Base-by-base conservation (phyloP, 2,113 vertebrate species). In the Myrmecophaga tridactyla region DNA sequence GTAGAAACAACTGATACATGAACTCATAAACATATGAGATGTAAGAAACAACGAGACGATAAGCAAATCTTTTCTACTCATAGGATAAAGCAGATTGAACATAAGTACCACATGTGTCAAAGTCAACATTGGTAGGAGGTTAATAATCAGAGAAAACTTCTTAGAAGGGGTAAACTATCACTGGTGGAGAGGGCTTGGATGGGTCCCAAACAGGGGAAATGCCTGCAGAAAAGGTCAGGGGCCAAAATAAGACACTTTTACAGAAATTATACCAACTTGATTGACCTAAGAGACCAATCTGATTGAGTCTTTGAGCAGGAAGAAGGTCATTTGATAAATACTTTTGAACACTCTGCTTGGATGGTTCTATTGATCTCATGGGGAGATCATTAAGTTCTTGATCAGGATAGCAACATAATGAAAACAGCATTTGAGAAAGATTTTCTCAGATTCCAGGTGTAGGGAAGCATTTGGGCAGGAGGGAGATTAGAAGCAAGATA, bases 21-120 rank as follows among this genome's bases (percentile, higher is more conserved):
- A n/a, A n/a, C n/a, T n/a, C n/a, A n/a, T n/a, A n/a, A n/a, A n/a
- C n/a, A n/a, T n/a, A n/a, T n/a, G 29, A 36, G 41, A 60, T 90
- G 34, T 81, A 90, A 86, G 67, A 95, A 94, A 77, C 31, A 96
- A 65, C 36, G 29, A 85, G 41, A 46, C 34, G 92, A 70, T 86
- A 82, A 83, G 48, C 17, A 62, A 65, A 51, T 94, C n/a, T 41
- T 92, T 97, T 70, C 90, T 81, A 83, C 60, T 90, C 21, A 70
- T 76, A 67, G 48, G 67, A 62, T 89, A 76, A n/a, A 92, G 73
- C 36, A 78, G 75, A 85, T 11, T 72, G 46, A 87, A 77, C 46
- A 18, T 65, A 95, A 34, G 27, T 46, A 63, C 67, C 92, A 56
- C 56, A 25, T 51, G 94, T 81, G 87, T 89, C n/a, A 84, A 81